These are phyloP conservation scores for Nycticorax nycticorax DNA, from an alignment of 2,113 vertebrate genomes.

Conservation along the genomic window DNA sequence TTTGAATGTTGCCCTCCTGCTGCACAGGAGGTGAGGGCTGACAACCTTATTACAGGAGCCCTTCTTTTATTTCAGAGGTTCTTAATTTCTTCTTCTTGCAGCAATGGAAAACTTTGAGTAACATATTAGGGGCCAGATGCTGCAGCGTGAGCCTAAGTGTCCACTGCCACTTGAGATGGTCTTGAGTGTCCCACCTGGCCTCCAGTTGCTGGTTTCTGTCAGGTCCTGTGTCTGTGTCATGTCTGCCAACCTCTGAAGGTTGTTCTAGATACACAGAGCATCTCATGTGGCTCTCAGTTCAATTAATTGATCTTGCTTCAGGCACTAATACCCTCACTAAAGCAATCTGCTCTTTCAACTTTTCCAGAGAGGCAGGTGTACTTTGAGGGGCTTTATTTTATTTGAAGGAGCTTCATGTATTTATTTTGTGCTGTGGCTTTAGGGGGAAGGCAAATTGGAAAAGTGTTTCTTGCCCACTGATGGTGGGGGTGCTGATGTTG, in stretches of 20 bases:
- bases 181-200: neutral
- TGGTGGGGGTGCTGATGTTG: neutral
- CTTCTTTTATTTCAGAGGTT: neutral
- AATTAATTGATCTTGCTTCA: neutral
- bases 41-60: neutral
- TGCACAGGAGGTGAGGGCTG: neutral
- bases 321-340: neutral
- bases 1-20: neutral
- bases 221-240: neutral
- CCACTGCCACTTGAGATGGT: neutral
- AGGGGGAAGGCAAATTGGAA: neutral
- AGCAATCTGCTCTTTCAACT: neutral
- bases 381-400: neutral
- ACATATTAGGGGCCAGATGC: neutral
- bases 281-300: neutral
- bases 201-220: neutral
- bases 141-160: neutral
- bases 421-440: neutral
- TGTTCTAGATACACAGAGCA: neutral
- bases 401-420: neutral
- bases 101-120: neutral
- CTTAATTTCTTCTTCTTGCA: neutral
- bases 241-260: neutral
- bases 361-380: neutral
- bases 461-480: neutral